Conservation (phyloP, 1,140 invertebrate species). For the Elymnias hypermnestra region DNA sequence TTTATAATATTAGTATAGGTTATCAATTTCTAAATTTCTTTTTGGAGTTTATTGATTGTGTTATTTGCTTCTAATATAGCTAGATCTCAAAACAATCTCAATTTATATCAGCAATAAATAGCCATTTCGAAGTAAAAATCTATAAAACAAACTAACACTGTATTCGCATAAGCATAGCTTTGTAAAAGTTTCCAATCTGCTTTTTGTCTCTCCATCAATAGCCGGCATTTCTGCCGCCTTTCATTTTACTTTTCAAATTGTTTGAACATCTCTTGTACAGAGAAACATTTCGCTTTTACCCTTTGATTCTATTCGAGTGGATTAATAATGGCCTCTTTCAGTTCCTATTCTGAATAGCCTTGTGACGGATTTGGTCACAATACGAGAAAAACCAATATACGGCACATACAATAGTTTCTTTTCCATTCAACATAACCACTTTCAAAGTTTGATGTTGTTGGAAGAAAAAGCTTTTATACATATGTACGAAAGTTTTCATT, state of each 20-base stretch:
- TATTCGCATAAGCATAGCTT: background rate
- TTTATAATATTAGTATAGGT: no score
- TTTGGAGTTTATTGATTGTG: no score
- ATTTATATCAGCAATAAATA: no score
- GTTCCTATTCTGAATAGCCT: background rate
- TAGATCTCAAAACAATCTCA: no score
- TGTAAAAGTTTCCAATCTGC: background rate
- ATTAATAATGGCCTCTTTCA: conserved; percentile 5
- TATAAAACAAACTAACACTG: background rate
- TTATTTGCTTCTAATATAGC: no score
- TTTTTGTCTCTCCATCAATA: background rate
- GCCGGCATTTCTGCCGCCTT: background rate
- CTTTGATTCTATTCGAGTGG: conserved; percentile 1
- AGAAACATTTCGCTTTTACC: background rate
- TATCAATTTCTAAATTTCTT: no score
- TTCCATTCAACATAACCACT: background rate
- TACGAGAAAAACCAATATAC: conserved; percentile 6
- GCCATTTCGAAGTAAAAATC: no score
- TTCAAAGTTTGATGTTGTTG: background rate
- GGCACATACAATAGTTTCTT: background rate
- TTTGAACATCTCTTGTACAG: background rate
- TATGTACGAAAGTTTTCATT: no score
- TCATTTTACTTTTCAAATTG: conserved; percentile 1
- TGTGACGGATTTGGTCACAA: conserved; percentile 5
- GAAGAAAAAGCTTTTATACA: no score